Conservation (phyloP, 2,113 vertebrate genomes). For the Heterotilapia buettikoferi region DNA sequence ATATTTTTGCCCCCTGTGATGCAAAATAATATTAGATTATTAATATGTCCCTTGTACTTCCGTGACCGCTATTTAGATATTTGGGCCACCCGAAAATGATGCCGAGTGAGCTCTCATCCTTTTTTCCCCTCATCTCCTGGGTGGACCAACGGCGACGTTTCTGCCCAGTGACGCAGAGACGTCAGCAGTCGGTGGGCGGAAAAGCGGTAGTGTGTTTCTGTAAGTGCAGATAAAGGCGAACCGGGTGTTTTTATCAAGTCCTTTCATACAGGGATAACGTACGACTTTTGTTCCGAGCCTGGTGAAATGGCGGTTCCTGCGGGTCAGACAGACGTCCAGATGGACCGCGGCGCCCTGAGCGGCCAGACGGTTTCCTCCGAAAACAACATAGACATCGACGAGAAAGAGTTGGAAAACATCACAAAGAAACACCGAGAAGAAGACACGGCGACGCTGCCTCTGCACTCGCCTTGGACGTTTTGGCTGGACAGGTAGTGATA, state of each 20-base stretch:
- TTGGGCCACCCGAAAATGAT: background rate
- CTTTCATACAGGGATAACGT: background rate
- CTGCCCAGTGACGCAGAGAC: constrained; percentile 41
- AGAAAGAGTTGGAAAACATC: constrained; percentile 73
- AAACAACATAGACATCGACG: constrained; percentile 75
- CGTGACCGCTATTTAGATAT: background rate
- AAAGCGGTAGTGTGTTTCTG: constrained; percentile 49
- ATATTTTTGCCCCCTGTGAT: background rate
- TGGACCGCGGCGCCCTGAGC: constrained; percentile 57
- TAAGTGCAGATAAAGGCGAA: constrained; percentile 4
- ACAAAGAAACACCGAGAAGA: constrained; percentile 66
- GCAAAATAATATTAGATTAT: background rate
- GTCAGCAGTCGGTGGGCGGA: constrained; percentile 59
- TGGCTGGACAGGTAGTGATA: constrained; percentile 73
- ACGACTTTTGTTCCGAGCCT: background rate
- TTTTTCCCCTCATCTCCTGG: background rate
- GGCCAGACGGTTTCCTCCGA: constrained; percentile 44
- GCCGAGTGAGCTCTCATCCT: constrained; percentile 13
- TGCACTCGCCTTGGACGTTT: constrained; percentile 78
- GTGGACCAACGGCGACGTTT: constrained; percentile 24
- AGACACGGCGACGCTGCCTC: constrained; percentile 58
- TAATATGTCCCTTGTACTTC: background rate
- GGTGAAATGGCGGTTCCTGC: constrained; percentile 64
- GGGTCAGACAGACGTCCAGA: constrained; percentile 52
- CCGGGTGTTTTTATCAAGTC: background rate